phyloP scores from a whole-genome alignment of 2,888 invertebrate genomes.

The Isoperla grammatica region DNA sequence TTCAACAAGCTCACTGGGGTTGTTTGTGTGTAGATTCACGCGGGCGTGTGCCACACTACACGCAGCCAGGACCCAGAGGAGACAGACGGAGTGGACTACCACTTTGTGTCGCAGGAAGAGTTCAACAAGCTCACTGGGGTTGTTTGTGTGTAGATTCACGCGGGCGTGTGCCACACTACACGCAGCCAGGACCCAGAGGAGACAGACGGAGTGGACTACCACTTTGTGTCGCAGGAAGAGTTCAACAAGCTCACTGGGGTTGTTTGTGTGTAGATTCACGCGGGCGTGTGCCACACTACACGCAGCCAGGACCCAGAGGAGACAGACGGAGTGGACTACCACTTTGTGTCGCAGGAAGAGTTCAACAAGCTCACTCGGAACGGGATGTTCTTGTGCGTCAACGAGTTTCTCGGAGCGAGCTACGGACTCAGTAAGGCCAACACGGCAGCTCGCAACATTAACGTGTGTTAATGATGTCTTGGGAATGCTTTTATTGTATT shows the following conservation, averaged over 20 bases:
- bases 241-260: conserved; percentile 42
- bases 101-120: conserved; percentile 39
- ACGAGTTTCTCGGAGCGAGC: conserved; percentile 41
- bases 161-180: conserved; percentile 43
- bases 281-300: conserved; percentile 43
- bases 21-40: conserved; percentile 38
- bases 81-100: conserved; percentile 38
- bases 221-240: conserved; percentile 39
- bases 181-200: conserved; percentile 37
- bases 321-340: conserved; percentile 38
- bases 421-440: conserved; percentile 43
- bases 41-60: conserved; percentile 43
- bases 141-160: conserved; percentile 34
- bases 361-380: conserved; percentile 42
- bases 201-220: conserved; percentile 38
- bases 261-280: conserved; percentile 34
- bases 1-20: conserved; percentile 42
- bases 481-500: too few relatives aligned
- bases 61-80: conserved; percentile 37
- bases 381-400: conserved; percentile 44
- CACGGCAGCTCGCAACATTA: not conserved
- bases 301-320: conserved; percentile 37
- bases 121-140: conserved; percentile 42
- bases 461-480: too few relatives aligned
- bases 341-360: conserved; percentile 39